These are phyloP conservation scores for Ladona fulva DNA, from an alignment of 1,140 invertebrate species.

Conservation along the genomic window DNA sequence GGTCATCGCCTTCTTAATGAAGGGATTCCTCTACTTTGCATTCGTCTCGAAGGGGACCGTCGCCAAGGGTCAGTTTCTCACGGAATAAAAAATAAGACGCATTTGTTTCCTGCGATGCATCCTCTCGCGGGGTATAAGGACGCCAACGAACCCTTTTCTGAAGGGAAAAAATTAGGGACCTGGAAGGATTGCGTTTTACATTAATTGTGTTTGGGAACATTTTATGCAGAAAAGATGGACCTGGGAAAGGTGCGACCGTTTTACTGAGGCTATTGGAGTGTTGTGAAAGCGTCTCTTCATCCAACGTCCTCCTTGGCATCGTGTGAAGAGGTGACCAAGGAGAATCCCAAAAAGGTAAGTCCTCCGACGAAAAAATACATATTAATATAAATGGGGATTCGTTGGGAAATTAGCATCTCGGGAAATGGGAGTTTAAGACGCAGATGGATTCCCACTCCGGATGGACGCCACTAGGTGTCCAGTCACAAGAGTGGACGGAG, in stretches of 20 bases:
- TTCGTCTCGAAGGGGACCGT: neutral
- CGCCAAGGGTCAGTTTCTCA: neutral
- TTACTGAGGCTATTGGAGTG: neutral
- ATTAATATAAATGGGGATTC: too few relatives aligned
- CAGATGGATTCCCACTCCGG: too few relatives aligned
- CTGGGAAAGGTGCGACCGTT: neutral
- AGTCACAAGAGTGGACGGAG: too few relatives aligned
- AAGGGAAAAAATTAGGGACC: neutral
- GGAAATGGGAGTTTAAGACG: too few relatives aligned
- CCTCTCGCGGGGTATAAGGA: neutral
- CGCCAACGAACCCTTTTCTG: neutral
- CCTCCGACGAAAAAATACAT: too few relatives aligned
- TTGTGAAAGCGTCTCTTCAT: too few relatives aligned
- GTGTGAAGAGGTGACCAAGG: too few relatives aligned
- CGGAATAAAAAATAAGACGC: too few relatives aligned
- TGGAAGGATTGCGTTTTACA: neutral
- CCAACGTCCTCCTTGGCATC: too few relatives aligned
- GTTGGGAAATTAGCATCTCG: too few relatives aligned
- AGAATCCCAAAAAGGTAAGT: too few relatives aligned
- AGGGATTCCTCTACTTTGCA: neutral
- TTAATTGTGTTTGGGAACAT: neutral
- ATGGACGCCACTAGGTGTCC: too few relatives aligned
- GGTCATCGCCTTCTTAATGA: neutral
- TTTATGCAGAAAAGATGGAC: neutral
- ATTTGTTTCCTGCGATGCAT: neutral